Conservation (phyloP, 2,113 vertebrate genomes). For the Macquaria australasica region DNA sequence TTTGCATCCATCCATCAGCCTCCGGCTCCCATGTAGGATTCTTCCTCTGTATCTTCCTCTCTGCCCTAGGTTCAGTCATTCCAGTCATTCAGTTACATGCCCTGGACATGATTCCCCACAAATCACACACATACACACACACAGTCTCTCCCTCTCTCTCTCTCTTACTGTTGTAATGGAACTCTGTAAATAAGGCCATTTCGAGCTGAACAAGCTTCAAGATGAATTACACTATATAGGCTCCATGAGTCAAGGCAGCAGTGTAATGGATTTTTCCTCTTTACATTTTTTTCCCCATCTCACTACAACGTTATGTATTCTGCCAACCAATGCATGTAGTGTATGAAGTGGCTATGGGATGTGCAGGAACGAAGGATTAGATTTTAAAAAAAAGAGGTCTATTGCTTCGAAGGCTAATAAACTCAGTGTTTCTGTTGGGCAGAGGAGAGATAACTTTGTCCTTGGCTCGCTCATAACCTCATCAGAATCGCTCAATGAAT, state of each 20-base stretch:
- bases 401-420: constrained; percentile 77
- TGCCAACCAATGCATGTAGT: constrained; percentile 45
- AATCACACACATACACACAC: constrained; percentile 39
- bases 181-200: constrained; percentile 76
- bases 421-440: constrained; percentile 75
- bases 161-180: constrained; percentile 70
- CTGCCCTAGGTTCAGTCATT: constrained; percentile 49
- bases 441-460: constrained; percentile 81
- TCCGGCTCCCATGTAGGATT: background rate
- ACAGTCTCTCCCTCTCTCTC: background rate
- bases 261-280: constrained; percentile 72
- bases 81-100: constrained; percentile 74
- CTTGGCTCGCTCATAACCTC: constrained; percentile 82
- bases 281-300: constrained; percentile 43
- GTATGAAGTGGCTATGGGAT: constrained; percentile 50
- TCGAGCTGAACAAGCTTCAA: constrained; percentile 74
- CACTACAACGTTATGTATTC: constrained; percentile 44
- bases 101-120: constrained; percentile 52
- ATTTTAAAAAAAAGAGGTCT: constrained; percentile 45
- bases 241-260: constrained; percentile 69
- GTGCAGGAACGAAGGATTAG: constrained; percentile 57
- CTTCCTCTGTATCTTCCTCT: constrained; percentile 24
- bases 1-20: constrained; percentile 51
- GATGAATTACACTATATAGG: constrained; percentile 75
- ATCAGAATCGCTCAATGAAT: constrained; percentile 82